Conservation (phyloP, 2,113 vertebrate species). For the Mola mola region DNA sequence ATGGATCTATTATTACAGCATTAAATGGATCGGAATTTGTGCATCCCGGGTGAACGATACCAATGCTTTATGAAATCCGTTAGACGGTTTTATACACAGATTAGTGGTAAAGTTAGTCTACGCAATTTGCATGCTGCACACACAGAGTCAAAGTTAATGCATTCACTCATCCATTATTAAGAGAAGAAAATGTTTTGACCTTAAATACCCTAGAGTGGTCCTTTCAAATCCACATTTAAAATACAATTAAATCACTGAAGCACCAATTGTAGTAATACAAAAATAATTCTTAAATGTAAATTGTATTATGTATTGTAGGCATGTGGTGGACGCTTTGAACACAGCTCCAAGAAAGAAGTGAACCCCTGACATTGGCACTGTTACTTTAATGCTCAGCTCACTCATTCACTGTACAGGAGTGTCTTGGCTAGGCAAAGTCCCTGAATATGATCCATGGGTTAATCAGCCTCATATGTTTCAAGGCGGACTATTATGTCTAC, state of each 20-base stretch:
- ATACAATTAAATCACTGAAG: conserved; percentile 48
- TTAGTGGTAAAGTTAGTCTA: conserved; percentile 14
- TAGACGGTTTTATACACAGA: conserved; percentile 13
- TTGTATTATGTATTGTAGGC: no score
- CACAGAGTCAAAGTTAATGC: conserved; percentile 40
- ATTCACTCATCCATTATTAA: conserved; percentile 56
- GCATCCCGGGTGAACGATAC: conserved; percentile 50
- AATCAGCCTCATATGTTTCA: conserved; percentile 4
- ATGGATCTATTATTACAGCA: conserved; percentile 69
- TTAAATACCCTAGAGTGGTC: conserved; percentile 46
- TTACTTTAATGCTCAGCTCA: no score
- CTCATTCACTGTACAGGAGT: no score
- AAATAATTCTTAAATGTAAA: conserved; percentile 16
- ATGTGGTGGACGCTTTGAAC: not conserved
- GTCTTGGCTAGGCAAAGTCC: not conserved
- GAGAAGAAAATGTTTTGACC: conserved; percentile 50
- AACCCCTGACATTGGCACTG: no score
- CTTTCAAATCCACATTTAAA: conserved; percentile 37
- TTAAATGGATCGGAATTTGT: conserved; percentile 58
- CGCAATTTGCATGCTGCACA: conserved; percentile 13
- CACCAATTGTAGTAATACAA: conserved; percentile 15
- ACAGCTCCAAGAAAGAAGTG: no score
- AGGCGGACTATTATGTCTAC: not conserved
- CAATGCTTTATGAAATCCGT: conserved; percentile 35
- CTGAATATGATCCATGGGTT: not conserved